Evolutionary conservation across 1,140 invertebrate genomes (phyloP), one percentile per base, ranked within the genome.

Genomic region (Delia radicum): DNA sequence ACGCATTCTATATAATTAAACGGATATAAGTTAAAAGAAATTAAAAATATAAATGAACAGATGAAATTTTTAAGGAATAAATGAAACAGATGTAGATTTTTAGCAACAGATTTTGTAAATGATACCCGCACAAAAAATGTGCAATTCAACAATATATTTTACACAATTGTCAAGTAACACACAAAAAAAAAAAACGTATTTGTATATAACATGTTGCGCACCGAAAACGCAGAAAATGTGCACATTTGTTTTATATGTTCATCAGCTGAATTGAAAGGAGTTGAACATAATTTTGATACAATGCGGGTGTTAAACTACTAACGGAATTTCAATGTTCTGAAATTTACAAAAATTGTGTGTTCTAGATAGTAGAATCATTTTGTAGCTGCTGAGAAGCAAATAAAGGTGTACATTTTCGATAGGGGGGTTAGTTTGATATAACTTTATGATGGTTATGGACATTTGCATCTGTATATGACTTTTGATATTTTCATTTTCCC

Each of bases 51-150:
- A n/a, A 21, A 69, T 5, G n/a, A 69, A 69, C 65, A 69, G 29
- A 69, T 69, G 48, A 55, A 21, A n/a, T 21, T 55, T 55, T 21
- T 21, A 0, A 37, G 33, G 33, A n/a, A n/a, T n/a, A n/a, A n/a
- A n/a, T 15, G 12, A 1, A 42, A 55, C 48, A 55, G n/a, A 18
- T 55, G 48, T 55, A 8, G 15, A 21, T 37, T 37, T 37, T 13
- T n/a, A 15, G 37, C 37, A 42, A 55, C 48, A 55, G 48, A 55
- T 69, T 67, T 69, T 69, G 65, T 69, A 69, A 69, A 69, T 69
- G 65, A 69, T 69, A 69, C 65, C 65, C 31, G 65, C 65, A 69
- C 65, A 69, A 37, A 33, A 67, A 69, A 37, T 69, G 65, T 69
- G 65, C 65, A 69, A 33, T 69, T 37, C 65, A 33, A n/a, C 29